A percentile compares a stretch with the other conserved stretches of the same genome.
Conservation (phyloP, 2,888 invertebrate species). For the Acleris cristana region DNA sequence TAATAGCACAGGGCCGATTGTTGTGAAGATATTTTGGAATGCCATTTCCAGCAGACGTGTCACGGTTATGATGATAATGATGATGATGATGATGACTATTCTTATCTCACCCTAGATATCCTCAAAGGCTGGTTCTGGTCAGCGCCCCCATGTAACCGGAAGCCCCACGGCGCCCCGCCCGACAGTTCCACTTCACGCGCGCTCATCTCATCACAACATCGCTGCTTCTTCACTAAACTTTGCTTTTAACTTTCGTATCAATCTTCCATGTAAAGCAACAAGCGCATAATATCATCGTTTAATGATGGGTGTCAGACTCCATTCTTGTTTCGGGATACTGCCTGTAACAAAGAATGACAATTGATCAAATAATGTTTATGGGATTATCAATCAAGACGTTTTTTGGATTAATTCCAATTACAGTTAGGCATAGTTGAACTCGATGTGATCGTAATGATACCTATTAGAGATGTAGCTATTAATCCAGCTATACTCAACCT, state of each 20-base stretch:
- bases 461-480: too few relatives aligned
- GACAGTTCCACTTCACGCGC: constrained; percentile 89
- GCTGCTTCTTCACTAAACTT: constrained; percentile 44
- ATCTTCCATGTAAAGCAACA: constrained; percentile 50
- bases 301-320: constrained; percentile 39
- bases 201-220: constrained; percentile 84
- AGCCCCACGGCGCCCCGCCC: constrained; percentile 95
- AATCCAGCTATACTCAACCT: too few relatives aligned
- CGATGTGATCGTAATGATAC: too few relatives aligned
- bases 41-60: background rate
- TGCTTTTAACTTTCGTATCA: constrained; percentile 44
- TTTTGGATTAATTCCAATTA: too few relatives aligned
- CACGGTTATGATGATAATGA: background rate
- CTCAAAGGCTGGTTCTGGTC: constrained; percentile 91
- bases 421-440: too few relatives aligned
- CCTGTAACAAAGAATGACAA: constrained; percentile 59
- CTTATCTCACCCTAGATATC: constrained; percentile 89
- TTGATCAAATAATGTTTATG: background rate
- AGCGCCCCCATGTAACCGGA: constrained; percentile 93
- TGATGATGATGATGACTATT: background rate
- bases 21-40: too few relatives aligned
- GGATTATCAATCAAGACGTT: too few relatives aligned
- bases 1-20: too few relatives aligned
- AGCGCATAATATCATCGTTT: constrained; percentile 45
- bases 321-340: constrained; percentile 6